Evolutionary conservation across 2,113 vertebrate genomes (phyloP), one percentile per base, ranked within the genome.

Genomic region (Tyto alba): DNA sequence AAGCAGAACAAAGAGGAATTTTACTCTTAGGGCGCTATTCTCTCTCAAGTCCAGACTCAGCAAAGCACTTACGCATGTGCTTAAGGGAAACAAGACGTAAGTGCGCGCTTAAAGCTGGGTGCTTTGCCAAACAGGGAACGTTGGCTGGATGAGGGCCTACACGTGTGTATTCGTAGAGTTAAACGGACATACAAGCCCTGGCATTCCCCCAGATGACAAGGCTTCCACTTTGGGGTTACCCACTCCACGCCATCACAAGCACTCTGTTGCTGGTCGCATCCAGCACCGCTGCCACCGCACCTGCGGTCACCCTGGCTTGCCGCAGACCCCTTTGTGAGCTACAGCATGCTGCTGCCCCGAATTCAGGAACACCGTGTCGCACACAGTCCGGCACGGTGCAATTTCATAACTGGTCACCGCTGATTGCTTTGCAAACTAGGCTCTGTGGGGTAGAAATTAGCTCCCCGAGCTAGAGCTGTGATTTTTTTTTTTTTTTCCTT

Each of bases 1-100:
- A 59, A 93, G 81, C 47, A 55, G 53, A 88, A 77, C 95, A 79
- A 78, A 83, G 91, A 95, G 85, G 84, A 60, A 88, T 88, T 94
- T 64, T 79, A 69, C 74, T 91, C 90, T 57, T 41, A 1, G 80
- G 88, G 76, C 52, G 22, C 60, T 84, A 9, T 8, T 13, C 19
- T 62, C 29, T 71, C 88, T 52, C 0, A 2, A 56, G 88, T 8
- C 74, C 87, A 40, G 90, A 20, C 78, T 90, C 85, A 38, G 90
- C 90, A 45, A 66, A 73, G 57, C 91, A 77, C 95, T 90, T 47
- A 17, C 34, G 3, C 16, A 1, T 2, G 62, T 45, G 85, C 67
- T 76, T 6, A n/a, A 50, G 79, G 82, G 69, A 52, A 7, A 47
- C 81, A 53, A 20, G 59, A 18, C 4, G 1, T 7, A 47, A 52